A percentile compares a stretch with the other conserved stretches of the same genome.
Evolutionary conservation across 2,797 vertebrate species (phyloP).

Genomic region (Crocidura indochinensis): DNA sequence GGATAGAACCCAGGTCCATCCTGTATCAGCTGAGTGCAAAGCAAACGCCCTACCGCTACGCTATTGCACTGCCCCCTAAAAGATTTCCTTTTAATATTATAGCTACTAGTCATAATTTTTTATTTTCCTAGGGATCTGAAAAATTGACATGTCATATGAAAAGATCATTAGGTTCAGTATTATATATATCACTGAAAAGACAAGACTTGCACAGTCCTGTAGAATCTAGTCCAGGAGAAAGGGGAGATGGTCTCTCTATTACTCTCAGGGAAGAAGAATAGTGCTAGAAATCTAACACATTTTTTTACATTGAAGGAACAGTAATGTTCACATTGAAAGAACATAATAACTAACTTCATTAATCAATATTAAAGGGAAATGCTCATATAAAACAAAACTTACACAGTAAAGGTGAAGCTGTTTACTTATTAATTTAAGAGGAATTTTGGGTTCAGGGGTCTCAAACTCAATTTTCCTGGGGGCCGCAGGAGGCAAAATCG

Average conservation of each 20-base stretch:
- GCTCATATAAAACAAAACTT: background rate
- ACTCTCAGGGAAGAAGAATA: constrained; percentile 3
- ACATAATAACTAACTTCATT: background rate
- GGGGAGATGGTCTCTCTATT: background rate
- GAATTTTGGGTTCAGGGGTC: no score
- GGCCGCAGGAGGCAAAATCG: no score
- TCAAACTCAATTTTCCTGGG: no score
- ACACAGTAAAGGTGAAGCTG: background rate
- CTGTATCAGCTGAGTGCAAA: no score
- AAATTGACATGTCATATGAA: background rate
- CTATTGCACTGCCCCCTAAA: background rate
- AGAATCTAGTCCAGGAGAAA: background rate
- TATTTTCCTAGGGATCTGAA: constrained; percentile 35
- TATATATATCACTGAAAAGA: background rate
- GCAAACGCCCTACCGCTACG: no score
- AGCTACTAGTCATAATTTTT: background rate
- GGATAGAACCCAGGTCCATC: no score
- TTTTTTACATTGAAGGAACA: background rate
- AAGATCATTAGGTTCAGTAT: background rate
- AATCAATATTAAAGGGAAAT: constrained; percentile 40
- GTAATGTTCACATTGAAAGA: background rate
- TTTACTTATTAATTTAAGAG: no score
- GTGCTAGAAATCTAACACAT: background rate
- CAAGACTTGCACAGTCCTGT: background rate
- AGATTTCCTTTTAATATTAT: background rate